These are phyloP conservation scores for Mirounga angustirostris DNA, from an alignment of 2,113 vertebrate species.

Conservation along the genomic window DNA sequence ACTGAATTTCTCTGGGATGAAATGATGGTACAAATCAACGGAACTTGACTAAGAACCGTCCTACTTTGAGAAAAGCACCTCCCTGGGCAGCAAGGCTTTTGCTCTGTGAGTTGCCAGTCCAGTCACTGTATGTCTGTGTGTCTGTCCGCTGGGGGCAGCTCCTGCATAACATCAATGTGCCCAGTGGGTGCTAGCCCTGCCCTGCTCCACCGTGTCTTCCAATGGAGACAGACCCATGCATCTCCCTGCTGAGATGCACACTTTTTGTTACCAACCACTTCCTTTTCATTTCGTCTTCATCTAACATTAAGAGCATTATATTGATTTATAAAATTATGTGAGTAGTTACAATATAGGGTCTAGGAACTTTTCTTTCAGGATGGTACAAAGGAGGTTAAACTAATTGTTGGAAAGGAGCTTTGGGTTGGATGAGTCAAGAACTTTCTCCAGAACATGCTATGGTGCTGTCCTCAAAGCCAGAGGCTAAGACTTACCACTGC, in stretches of 20 bases:
- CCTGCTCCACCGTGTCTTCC: too few relatives aligned
- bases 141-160: rapidly evolving
- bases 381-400: neutral
- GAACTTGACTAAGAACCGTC: neutral
- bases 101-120: neutral
- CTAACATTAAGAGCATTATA: neutral
- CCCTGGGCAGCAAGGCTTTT: neutral
- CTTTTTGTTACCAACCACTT: neutral
- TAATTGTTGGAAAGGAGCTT: neutral
- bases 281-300: neutral
- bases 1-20: neutral
- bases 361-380: neutral
- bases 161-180: neutral
- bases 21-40: neutral
- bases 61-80: neutral
- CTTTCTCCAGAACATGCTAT: neutral
- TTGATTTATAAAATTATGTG: neutral
- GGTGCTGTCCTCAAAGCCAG: neutral
- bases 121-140: neutral
- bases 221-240: neutral
- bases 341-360: neutral
- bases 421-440: neutral
- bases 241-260: neutral
- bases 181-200: neutral
- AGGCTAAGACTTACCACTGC: neutral